These are phyloP conservation scores for Pica pica DNA, from an alignment of 2,113 vertebrate species.

Conservation along the genomic window DNA sequence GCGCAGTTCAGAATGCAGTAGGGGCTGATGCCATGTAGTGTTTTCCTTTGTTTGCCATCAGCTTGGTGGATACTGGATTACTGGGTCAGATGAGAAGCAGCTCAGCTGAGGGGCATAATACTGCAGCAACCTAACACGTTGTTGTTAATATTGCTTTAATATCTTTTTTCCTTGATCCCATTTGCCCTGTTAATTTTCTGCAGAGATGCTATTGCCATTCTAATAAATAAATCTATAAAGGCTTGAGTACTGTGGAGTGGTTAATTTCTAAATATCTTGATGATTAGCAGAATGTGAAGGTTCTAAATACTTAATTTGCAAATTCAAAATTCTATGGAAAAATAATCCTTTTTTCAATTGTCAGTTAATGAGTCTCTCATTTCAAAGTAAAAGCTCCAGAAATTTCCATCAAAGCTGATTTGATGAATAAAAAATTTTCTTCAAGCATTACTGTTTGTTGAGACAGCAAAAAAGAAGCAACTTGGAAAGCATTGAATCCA, in stretches of 20 bases:
- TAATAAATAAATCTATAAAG: not conserved
- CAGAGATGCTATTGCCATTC: not conserved
- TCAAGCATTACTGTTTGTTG: not conserved
- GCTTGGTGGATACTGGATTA: not conserved
- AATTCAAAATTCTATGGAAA: not conserved
- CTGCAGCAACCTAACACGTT: not conserved
- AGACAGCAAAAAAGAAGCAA: not conserved
- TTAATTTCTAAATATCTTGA: not conserved
- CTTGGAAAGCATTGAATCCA: not conserved
- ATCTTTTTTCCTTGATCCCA: not conserved
- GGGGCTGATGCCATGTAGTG: not conserved
- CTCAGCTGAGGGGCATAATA: not conserved
- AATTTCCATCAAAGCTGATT: not conserved
- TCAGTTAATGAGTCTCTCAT: not conserved
- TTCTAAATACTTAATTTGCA: not conserved
- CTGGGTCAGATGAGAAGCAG: not conserved
- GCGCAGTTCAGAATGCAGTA: accelerated
- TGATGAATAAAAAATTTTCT: not conserved
- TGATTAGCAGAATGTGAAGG: not conserved
- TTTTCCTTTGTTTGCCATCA: not conserved
- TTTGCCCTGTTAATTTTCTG: not conserved
- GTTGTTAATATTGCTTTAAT: not conserved
- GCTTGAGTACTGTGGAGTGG: not conserved
- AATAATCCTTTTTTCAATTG: not conserved
- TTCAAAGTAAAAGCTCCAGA: not conserved